A percentile compares a stretch with the other conserved stretches of the same genome.
These are phyloP conservation scores for Lepidocyrtinus sp. DNA, from an alignment of 2,888 invertebrate species.

Conservation along the genomic window DNA sequence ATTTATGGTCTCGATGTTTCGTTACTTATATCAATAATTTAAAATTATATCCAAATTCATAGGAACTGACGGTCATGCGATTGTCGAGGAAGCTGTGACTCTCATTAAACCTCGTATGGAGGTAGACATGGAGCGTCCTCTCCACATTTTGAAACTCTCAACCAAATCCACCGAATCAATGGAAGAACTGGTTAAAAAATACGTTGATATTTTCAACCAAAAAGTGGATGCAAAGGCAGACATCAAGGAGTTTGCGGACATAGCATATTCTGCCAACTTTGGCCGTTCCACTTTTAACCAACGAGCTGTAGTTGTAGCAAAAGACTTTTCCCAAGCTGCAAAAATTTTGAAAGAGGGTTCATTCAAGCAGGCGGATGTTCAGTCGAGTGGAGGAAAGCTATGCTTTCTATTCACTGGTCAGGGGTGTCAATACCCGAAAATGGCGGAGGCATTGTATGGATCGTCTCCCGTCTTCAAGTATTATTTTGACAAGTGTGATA, in stretches of 20 bases:
- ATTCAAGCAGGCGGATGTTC: background rate
- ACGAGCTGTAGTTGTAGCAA: slow-evolving; percentile 34
- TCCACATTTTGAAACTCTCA: slow-evolving; percentile 38
- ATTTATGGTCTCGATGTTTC: no score
- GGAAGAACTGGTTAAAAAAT: background rate
- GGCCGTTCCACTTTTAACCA: slow-evolving; percentile 42
- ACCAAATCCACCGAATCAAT: slow-evolving; percentile 44
- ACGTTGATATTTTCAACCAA: background rate
- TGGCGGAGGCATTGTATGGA: slow-evolving; percentile 42
- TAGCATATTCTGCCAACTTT: slow-evolving; percentile 37
- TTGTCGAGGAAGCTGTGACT: slow-evolving; percentile 53
- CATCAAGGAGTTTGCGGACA: slow-evolving; percentile 28
- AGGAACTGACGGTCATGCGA: slow-evolving; percentile 42
- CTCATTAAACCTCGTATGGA: background rate
- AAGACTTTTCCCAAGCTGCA: background rate
- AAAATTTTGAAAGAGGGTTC: slow-evolving; percentile 1
- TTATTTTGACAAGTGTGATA: slow-evolving; percentile 47
- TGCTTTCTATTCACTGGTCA: slow-evolving; percentile 56
- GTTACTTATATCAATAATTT: no score
- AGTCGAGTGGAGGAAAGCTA: slow-evolving; percentile 10
- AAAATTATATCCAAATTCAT: no score
- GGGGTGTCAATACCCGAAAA: slow-evolving; percentile 47
- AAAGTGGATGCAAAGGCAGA: background rate
- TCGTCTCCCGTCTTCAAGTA: slow-evolving; percentile 46
- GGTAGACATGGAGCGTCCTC: slow-evolving; percentile 23